Base-by-base conservation (phyloP, 2,888 invertebrate species). In the Druceiella hillmani region DNA sequence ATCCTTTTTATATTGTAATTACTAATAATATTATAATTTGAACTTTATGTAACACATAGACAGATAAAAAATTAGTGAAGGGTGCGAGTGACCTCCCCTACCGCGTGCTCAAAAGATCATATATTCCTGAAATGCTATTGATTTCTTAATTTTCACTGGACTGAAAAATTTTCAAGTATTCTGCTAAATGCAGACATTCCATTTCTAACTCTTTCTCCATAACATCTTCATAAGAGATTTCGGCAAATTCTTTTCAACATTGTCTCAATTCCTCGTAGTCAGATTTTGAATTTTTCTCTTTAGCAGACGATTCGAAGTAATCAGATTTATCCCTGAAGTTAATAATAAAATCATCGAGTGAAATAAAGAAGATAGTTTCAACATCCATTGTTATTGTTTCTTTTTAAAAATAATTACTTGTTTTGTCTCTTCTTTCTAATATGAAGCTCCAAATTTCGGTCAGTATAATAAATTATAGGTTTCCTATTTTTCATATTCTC, bases 381-480 rank as follows among this genome's bases (percentile, higher is more conserved):
- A 44, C 45, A 41, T 45, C 45, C 46, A 48, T 38, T 44, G 39
- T 43, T 36, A 46, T 43, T 39, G 50, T 50, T 44, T 43, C 43
- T 39, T 50, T 52, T 41, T 48, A 45, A 39, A 48, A 36, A 38
- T 41, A 36, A 41, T 44, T 40, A 37, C 43, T 48, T 48, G 44
- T 48, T 46, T 50, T 49, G 34, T 50, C 43, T 40, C 49, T 51
- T 40, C 33, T 48, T 50, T 45, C 16, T 17, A n/a, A n/a, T n/a
- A n/a, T n/a, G n/a, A n/a, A n/a, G 41, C 25, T 47, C 47, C 50
- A 50, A 33, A 49, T 48, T 47, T 48, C 48, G 26, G 45, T 52
- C 29, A 50, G 41, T 28, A 52, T 37, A 41, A 47, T 45, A 28
- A 36, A 47, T n/a, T 45, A 41, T 40, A 50, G 44, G 32, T 50